phyloP scores from a whole-genome alignment of 37 sponge, comb jelly and placozoan genomes.

The Chondrosia reniformis region DNA sequence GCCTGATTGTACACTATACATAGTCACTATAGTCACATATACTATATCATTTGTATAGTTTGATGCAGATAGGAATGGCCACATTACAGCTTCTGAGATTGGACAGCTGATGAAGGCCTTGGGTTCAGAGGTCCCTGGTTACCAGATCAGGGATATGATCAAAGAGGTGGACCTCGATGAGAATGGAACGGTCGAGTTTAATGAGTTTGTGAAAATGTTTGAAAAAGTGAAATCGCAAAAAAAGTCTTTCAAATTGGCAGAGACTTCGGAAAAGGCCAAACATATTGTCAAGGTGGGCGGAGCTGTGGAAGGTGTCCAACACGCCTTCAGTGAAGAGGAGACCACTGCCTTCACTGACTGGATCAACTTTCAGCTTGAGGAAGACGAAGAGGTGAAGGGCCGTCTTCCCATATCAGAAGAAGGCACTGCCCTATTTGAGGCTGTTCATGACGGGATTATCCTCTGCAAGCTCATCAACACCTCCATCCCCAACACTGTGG shows the following conservation, averaged over 20 bases:
- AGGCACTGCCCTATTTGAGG: slow-evolving; percentile 67
- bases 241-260: slow-evolving; percentile 54
- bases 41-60: slow-evolving; percentile 61
- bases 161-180: slow-evolving; percentile 85
- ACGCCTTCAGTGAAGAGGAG: slow-evolving; percentile 93
- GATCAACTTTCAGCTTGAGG: slow-evolving; percentile 89
- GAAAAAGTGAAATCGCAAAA: slow-evolving; percentile 50
- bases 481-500: slow-evolving; percentile 82
- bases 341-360: slow-evolving; percentile 93
- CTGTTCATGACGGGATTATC: slow-evolving; percentile 75
- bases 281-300: slow-evolving; percentile 74
- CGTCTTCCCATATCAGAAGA: slow-evolving; percentile 75
- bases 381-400: slow-evolving; percentile 58
- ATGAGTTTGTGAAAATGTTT: slow-evolving; percentile 87
- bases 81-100: slow-evolving; percentile 81
- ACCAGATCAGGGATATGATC: slow-evolving; percentile 93
- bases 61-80: slow-evolving; percentile 91
- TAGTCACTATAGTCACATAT: too few relatives aligned
- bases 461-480: slow-evolving; percentile 94
- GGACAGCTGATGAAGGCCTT: slow-evolving; percentile 74
- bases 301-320: slow-evolving; percentile 58
- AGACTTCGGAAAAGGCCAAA: slow-evolving; percentile 72
- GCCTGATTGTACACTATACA: too few relatives aligned
- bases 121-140: slow-evolving; percentile 86
- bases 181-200: slow-evolving; percentile 88